A percentile compares a stretch with the other conserved stretches of the same genome.
Conservation (phyloP, 2,797 vertebrate species). For the Sebastes itinus region DNA sequence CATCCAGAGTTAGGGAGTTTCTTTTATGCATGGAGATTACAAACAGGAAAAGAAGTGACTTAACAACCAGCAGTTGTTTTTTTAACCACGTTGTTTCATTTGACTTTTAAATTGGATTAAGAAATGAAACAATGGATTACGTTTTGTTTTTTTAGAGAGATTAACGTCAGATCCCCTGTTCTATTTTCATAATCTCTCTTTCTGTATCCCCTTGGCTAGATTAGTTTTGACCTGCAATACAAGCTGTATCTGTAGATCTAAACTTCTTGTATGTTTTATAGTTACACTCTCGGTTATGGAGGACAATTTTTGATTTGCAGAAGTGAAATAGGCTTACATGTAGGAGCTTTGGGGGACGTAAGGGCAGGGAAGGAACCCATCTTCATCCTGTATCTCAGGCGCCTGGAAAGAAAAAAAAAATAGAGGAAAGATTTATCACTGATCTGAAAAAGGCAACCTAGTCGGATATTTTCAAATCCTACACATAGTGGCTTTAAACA, state of each 20-base stretch:
- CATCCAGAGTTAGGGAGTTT: neutral
- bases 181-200: conserved; percentile 53
- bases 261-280: conserved; percentile 12
- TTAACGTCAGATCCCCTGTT: conserved; percentile 38
- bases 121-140: conserved; percentile 32
- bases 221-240: conserved; percentile 32
- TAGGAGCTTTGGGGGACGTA: conserved; percentile 76
- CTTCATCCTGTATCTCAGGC: conserved; percentile 88
- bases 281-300: neutral
- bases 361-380: conserved; percentile 82
- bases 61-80: neutral
- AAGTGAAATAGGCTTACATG: conserved; percentile 83
- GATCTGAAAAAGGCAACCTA: neutral
- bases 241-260: neutral
- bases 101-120: conserved; percentile 38
- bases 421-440: neutral
- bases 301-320: neutral
- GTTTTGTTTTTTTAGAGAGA: neutral
- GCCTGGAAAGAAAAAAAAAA: conserved; percentile 68
- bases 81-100: conserved; percentile 16
- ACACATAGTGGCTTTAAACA: neutral
- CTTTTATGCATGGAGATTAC: neutral
- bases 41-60: neutral
- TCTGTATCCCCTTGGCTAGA: conserved; percentile 18
- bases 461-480: neutral